Conservation (phyloP, 2,888 invertebrate species). For the Melolontha melolontha region DNA sequence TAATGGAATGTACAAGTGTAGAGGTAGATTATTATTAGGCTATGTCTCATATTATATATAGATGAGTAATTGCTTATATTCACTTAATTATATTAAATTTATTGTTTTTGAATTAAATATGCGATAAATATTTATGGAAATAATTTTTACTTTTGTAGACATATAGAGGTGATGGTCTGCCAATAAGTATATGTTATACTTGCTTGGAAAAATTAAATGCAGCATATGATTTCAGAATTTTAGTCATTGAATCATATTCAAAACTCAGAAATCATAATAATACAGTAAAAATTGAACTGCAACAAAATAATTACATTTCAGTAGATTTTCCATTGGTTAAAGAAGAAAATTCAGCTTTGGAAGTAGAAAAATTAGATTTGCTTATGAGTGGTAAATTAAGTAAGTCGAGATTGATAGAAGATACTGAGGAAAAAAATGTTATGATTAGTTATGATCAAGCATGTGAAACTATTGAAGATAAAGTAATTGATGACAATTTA, state of each 20-base stretch:
- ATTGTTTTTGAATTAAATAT: neutral
- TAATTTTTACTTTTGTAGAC: neutral
- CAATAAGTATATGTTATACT: slow-evolving; percentile 3
- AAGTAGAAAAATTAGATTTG: slow-evolving; percentile 1
- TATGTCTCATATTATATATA: no score
- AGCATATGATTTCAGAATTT: neutral
- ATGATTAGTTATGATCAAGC: neutral
- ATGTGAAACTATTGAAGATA: neutral
- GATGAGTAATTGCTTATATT: no score
- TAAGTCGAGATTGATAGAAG: no score
- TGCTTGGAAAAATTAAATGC: slow-evolving; percentile 9
- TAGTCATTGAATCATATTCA: slow-evolving; percentile 9
- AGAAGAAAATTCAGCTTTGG: neutral
- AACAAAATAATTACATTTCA: neutral
- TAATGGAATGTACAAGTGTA: slow-evolving; percentile 2
- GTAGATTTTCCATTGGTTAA: neutral
- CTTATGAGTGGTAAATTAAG: no score
- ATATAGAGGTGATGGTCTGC: slow-evolving; percentile 7
- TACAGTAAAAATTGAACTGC: no score
- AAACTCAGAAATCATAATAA: neutral
- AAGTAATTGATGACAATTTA: neutral
- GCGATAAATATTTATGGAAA: neutral
- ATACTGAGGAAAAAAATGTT: neutral
- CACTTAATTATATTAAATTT: no score
- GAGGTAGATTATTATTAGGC: slow-evolving; percentile 9